Evolutionary conservation across 2,888 invertebrate species (phyloP).

Genomic region (Acrobasis suavella): DNA sequence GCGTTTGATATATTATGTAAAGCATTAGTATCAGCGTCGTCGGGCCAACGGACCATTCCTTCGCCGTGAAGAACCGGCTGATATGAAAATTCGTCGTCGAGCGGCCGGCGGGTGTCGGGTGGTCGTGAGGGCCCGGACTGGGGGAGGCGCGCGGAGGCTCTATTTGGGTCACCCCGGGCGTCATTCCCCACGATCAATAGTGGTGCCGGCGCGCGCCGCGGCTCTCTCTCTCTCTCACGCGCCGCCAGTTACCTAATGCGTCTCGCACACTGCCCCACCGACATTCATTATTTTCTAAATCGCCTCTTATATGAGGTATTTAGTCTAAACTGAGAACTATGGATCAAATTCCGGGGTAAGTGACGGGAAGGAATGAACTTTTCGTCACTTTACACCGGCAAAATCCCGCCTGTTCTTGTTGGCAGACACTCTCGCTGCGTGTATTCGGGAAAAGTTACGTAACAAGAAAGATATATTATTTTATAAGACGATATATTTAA

Average conservation of each 20-base stretch:
- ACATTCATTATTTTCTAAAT: constrained; percentile 75
- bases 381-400: background rate
- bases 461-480: constrained; percentile 36
- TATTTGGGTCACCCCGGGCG: constrained; percentile 83
- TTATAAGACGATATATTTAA: background rate
- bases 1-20: constrained; percentile 63
- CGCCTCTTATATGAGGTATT: constrained; percentile 56
- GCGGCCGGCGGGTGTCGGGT: constrained; percentile 58
- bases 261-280: constrained; percentile 71
- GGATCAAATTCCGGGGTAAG: constrained; percentile 29
- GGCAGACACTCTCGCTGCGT: background rate
- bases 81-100: constrained; percentile 80
- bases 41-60: constrained; percentile 66
- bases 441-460: constrained; percentile 41
- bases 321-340: constrained; percentile 47
- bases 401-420: background rate
- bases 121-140: constrained; percentile 51
- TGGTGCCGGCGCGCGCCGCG: constrained; percentile 74
- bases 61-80: constrained; percentile 68
- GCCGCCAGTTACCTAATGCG: constrained; percentile 74
- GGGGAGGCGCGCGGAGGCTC: constrained; percentile 71
- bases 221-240: constrained; percentile 63
- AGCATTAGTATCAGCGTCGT: constrained; percentile 62
- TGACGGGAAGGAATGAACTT: background rate
- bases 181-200: constrained; percentile 79